These are phyloP conservation scores for Allolobophora icterica DNA, from an alignment of 2,888 invertebrate genomes.

Conservation along the genomic window DNA sequence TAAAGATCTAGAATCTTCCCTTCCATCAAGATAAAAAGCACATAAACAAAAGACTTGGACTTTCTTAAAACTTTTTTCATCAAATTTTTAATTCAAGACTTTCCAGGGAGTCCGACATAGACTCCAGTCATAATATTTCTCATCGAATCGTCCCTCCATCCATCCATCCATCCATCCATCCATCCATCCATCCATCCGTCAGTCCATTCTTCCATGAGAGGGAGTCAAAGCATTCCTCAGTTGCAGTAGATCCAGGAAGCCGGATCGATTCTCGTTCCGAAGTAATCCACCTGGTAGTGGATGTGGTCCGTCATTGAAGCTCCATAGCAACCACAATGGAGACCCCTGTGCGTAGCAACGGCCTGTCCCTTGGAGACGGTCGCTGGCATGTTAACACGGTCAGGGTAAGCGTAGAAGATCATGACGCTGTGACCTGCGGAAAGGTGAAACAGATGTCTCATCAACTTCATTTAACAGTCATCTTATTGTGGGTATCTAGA, in stretches of 20 bases:
- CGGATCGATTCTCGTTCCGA: constrained; percentile 28
- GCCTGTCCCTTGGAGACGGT: constrained; percentile 25
- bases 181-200: too few relatives aligned
- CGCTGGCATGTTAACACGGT: background rate
- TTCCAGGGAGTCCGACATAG: background rate
- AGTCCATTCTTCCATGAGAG: background rate
- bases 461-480: too few relatives aligned
- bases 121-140: background rate
- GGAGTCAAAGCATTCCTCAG: background rate
- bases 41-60: background rate
- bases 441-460: too few relatives aligned
- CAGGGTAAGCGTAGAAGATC: constrained; percentile 33
- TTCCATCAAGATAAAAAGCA: too few relatives aligned
- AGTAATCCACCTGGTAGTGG: constrained; percentile 36
- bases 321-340: constrained; percentile 37
- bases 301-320: constrained; percentile 38
- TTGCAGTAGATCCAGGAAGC: constrained; percentile 33
- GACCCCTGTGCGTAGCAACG: constrained; percentile 36
- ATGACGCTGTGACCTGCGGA: constrained; percentile 30
- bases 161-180: too few relatives aligned
- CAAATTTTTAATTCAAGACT: too few relatives aligned
- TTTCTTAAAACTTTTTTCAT: background rate
- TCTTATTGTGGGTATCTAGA: too few relatives aligned
- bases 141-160: background rate
- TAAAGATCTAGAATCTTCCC: too few relatives aligned